Conservation (phyloP, 2,113 vertebrate species). For the Burhinus oedicnemus region DNA sequence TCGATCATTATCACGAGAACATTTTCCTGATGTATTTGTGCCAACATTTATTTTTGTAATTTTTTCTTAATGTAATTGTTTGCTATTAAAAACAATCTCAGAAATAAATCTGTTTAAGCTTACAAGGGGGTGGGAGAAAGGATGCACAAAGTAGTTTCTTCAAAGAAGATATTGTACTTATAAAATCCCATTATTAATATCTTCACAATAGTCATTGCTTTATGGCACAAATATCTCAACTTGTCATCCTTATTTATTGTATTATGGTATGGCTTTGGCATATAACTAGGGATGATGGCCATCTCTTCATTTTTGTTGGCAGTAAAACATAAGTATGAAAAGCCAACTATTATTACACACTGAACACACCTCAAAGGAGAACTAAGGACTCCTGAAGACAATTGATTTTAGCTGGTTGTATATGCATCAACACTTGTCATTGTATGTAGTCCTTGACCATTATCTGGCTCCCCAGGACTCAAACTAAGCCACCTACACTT, state of each 20-base stretch:
- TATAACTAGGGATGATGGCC: not conserved
- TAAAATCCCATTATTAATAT: conserved; percentile 2
- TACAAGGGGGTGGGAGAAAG: not conserved
- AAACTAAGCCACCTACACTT: not conserved
- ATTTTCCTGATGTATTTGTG: not conserved
- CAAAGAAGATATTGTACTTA: not conserved
- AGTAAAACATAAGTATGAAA: not conserved
- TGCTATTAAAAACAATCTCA: not conserved
- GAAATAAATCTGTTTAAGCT: not conserved
- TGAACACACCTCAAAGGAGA: not conserved
- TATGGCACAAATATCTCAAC: not conserved
- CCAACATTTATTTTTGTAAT: not conserved
- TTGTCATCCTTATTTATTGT: not conserved
- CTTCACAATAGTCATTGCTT: not conserved
- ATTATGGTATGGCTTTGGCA: not conserved
- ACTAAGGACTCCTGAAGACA: not conserved
- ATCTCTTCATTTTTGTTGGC: not conserved
- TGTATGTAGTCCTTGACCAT: not conserved
- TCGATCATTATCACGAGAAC: not conserved
- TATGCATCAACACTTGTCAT: not conserved
- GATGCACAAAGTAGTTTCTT: not conserved
- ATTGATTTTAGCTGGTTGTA: not conserved
- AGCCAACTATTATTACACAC: not conserved
- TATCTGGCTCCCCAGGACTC: not conserved
- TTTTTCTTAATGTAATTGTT: conserved; percentile 26